Evolutionary conservation across 2,888 invertebrate genomes (phyloP).

Genomic region (Notodonta ziczac): DNA sequence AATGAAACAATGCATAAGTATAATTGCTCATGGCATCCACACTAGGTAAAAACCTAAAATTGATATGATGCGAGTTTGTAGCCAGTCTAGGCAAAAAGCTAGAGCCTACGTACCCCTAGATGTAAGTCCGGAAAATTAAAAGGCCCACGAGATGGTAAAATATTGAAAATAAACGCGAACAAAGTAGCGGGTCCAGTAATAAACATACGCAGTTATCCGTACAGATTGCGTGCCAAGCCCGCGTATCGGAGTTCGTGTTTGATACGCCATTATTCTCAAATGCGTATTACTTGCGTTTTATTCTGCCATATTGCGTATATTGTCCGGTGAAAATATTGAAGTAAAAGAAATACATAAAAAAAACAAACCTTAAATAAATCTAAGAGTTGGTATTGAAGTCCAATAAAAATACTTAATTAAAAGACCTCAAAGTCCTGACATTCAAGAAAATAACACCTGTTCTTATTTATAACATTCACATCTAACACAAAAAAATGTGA

Average conservation of each 20-base stretch:
- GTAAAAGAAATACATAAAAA: not conserved
- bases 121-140: not conserved
- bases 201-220: not conserved
- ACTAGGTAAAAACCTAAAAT: no score
- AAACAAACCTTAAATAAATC: not conserved
- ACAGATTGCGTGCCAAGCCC: not conserved
- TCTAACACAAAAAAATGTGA: no score
- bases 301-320: not conserved
- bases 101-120: no score
- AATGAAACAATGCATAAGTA: no score
- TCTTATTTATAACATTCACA: no score
- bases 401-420: no score
- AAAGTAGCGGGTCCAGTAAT: not conserved
- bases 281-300: slow-evolving; percentile 5
- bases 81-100: no score
- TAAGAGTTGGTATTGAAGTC: not conserved
- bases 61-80: no score
- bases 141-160: not conserved
- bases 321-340: not conserved
- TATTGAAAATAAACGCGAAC: not conserved
- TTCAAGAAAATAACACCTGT: no score
- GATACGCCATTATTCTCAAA: slow-evolving; percentile 4
- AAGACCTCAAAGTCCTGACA: no score
- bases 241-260: not conserved
- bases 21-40: no score